phyloP scores from a whole-genome alignment of 2,113 vertebrate species.

The Campylorhamphus procurvoides region DNA sequence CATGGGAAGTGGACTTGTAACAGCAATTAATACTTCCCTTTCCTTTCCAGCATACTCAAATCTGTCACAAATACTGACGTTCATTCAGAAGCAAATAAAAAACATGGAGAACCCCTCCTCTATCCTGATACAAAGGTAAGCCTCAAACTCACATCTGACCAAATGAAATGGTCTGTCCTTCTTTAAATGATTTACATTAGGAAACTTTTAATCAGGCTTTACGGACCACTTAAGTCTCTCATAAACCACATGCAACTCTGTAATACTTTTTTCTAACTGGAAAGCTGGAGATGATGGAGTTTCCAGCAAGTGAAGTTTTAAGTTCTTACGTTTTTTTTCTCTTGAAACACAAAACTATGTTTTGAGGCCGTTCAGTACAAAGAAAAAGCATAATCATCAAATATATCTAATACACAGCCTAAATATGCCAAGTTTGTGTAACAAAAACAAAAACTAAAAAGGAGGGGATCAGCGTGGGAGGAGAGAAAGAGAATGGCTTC shows the following conservation, averaged over 20 bases:
- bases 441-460: not conserved
- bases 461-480: fast-evolving
- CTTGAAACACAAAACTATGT: not conserved
- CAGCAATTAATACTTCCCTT: not conserved
- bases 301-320: not conserved
- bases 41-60: not conserved
- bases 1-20: not conserved
- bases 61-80: not conserved
- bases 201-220: not conserved
- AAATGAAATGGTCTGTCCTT: not conserved
- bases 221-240: not conserved
- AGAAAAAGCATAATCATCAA: not conserved
- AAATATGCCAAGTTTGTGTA: not conserved
- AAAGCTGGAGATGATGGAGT: not conserved
- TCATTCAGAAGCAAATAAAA: not conserved
- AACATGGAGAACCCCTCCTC: not conserved
- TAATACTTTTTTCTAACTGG: not conserved
- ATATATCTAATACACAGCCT: not conserved
- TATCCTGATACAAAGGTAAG: not conserved
- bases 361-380: not conserved
- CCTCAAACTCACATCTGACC: not conserved
- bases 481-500: not conserved
- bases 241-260: not conserved
- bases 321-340: not conserved
- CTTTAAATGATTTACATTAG: not conserved